Evolutionary conservation across 2,888 invertebrate genomes (phyloP).

Genomic region (Ametastegia equiseti): DNA sequence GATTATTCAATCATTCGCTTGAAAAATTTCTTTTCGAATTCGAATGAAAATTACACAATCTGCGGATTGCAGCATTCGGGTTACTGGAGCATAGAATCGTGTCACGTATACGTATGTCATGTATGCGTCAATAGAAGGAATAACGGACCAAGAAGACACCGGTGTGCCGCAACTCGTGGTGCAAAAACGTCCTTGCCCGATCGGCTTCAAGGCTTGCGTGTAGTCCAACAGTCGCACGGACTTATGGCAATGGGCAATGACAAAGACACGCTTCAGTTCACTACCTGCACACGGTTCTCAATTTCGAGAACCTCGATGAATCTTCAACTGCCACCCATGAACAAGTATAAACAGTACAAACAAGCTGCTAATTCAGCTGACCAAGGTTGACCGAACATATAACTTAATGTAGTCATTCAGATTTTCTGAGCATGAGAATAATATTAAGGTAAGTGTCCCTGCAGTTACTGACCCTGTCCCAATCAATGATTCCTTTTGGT

Average conservation of each 20-base stretch:
- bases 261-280: too few relatives aligned
- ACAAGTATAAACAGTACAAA: too few relatives aligned
- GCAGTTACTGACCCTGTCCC: too few relatives aligned
- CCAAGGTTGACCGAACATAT: too few relatives aligned
- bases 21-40: neutral
- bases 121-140: neutral
- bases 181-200: constrained; percentile 20
- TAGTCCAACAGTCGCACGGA: constrained; percentile 1
- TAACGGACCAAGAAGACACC: constrained; percentile 13
- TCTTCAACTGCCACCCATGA: too few relatives aligned
- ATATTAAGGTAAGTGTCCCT: too few relatives aligned
- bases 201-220: constrained; percentile 26
- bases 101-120: neutral
- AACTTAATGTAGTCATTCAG: too few relatives aligned
- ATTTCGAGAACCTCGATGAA: neutral
- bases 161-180: neutral
- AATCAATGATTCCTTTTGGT: too few relatives aligned
- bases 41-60: neutral
- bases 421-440: too few relatives aligned
- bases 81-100: neutral
- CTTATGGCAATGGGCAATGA: constrained; percentile 3
- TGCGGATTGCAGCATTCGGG: neutral
- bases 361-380: too few relatives aligned
- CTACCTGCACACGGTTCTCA: neutral
- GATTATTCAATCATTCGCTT: neutral